These are phyloP conservation scores for Drosophila nasuta DNA, from an alignment of 1,140 invertebrate genomes.

Conservation along the genomic window DNA sequence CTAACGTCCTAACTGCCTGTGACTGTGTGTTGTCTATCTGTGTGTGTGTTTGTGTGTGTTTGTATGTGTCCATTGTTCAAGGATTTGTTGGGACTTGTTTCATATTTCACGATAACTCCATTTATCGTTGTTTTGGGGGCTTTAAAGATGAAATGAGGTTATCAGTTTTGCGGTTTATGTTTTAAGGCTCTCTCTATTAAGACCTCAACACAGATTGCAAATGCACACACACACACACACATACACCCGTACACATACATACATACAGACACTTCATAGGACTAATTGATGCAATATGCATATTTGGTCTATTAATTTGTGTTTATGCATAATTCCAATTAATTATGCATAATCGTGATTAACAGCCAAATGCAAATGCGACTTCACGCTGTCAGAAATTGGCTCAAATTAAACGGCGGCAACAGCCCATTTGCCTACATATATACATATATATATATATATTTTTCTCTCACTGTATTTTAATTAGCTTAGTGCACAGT, in stretches of 20 bases:
- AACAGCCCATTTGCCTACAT: neutral
- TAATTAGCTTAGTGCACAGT: constrained; percentile 42
- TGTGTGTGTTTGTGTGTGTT: constrained; percentile 7
- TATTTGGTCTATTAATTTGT: constrained; percentile 81
- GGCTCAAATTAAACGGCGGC: constrained; percentile 27
- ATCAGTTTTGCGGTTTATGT: constrained; percentile 58
- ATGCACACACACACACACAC: neutral
- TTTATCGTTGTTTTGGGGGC: constrained; percentile 62
- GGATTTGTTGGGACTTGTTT: constrained; percentile 79
- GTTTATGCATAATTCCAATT: constrained; percentile 78
- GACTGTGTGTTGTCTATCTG: constrained; percentile 12
- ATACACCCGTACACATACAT: neutral
- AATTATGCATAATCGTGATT: constrained; percentile 82
- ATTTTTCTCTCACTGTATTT: constrained; percentile 51
- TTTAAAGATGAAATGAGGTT: constrained; percentile 72
- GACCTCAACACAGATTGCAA: constrained; percentile 20
- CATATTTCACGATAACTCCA: constrained; percentile 80
- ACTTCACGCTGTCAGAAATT: constrained; percentile 48
- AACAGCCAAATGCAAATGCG: constrained; percentile 74
- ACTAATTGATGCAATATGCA: constrained; percentile 72
- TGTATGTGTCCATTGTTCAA: constrained; percentile 65
- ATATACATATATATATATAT: neutral
- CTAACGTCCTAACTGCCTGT: constrained; percentile 6
- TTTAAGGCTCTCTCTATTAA: constrained; percentile 28
- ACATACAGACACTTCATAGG: constrained; percentile 29